Conservation (phyloP, 2,797 vertebrate species). For the Chromis chromis region DNA sequence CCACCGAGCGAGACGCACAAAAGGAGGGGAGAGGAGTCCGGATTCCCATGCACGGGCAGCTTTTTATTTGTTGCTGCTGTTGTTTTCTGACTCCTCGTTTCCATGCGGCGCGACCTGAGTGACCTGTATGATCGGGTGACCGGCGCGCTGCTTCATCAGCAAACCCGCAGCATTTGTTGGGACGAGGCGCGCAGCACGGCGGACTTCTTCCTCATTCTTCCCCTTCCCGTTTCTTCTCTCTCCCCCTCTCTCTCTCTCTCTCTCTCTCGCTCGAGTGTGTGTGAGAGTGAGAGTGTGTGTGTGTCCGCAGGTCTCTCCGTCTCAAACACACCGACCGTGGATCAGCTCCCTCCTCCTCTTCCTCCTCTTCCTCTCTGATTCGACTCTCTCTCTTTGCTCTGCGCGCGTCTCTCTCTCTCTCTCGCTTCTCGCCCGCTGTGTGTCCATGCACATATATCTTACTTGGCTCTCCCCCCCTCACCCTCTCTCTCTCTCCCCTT, state of each 20-base stretch:
- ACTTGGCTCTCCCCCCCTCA: not conserved
- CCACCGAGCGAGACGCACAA: slow-evolving; percentile 73
- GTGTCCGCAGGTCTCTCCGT: slow-evolving; percentile 62
- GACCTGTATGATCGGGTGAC: slow-evolving; percentile 81
- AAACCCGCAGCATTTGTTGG: slow-evolving; percentile 79
- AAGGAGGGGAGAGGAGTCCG: slow-evolving; percentile 65
- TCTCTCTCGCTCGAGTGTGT: not conserved
- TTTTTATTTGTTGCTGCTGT: slow-evolving; percentile 62
- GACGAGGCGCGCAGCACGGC: slow-evolving; percentile 73
- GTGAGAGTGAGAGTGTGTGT: not conserved
- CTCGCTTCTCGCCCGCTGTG: not conserved
- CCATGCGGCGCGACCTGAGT: slow-evolving; percentile 65
- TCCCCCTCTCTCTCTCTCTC: no score
- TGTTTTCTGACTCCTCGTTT: slow-evolving; percentile 66
- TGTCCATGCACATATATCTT: slow-evolving; percentile 3
- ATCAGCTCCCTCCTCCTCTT: slow-evolving; percentile 50
- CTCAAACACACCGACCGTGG: slow-evolving; percentile 49
- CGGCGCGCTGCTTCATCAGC: slow-evolving; percentile 81
- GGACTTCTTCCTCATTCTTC: slow-evolving; percentile 87
- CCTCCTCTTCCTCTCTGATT: not conserved
- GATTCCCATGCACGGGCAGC: slow-evolving; percentile 81
- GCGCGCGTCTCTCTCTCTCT: not conserved
- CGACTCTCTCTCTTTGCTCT: not conserved
- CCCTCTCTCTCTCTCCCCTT: not conserved
- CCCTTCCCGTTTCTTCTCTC: slow-evolving; percentile 49